Evolutionary conservation across 2,797 vertebrate species (phyloP).

Genomic region (Acanthurus tractus): DNA sequence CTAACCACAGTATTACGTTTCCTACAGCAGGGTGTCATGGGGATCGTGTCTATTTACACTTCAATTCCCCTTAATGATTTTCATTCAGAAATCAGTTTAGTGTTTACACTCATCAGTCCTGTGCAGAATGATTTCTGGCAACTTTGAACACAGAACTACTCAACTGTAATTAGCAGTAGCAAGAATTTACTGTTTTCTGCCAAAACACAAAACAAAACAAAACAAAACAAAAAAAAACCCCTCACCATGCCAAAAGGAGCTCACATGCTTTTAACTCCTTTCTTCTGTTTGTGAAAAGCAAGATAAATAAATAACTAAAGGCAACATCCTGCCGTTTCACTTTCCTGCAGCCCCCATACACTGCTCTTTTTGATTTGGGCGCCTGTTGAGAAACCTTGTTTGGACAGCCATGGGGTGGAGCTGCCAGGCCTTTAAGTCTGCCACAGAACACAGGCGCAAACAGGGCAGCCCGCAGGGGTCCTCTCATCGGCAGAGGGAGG

Average conservation of each 20-base stretch:
- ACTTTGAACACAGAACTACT: conserved; percentile 59
- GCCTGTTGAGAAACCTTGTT: conserved; percentile 92
- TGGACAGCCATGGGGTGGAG: conserved; percentile 90
- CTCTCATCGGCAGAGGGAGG: conserved; percentile 84
- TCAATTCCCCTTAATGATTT: conserved; percentile 73
- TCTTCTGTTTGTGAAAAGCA: conserved; percentile 76
- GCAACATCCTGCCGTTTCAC: conserved; percentile 83
- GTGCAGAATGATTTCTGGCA: conserved; percentile 61
- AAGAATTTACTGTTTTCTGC: conserved; percentile 52
- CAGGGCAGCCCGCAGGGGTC: conserved; percentile 85
- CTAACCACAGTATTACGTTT: conserved; percentile 68
- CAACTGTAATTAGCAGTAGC: conserved; percentile 72
- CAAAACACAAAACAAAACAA: conserved; percentile 55
- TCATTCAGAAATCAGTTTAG: conserved; percentile 71
- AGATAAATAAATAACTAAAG: conserved; percentile 83
- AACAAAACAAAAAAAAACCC: conserved; percentile 32
- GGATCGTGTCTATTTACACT: conserved; percentile 75
- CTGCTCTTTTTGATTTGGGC: conserved; percentile 90
- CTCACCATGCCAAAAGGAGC: conserved; percentile 42
- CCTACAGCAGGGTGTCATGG: conserved; percentile 59
- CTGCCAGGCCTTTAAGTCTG: conserved; percentile 88
- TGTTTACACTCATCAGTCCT: conserved; percentile 69
- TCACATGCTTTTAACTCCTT: conserved; percentile 70
- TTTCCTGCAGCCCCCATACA: conserved; percentile 83
- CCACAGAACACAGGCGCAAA: conserved; percentile 89